Evolutionary conservation across 2,888 invertebrate species (phyloP), one percentile per base, ranked within the genome.

Genomic region (Prosopocoilus inquinatus): DNA sequence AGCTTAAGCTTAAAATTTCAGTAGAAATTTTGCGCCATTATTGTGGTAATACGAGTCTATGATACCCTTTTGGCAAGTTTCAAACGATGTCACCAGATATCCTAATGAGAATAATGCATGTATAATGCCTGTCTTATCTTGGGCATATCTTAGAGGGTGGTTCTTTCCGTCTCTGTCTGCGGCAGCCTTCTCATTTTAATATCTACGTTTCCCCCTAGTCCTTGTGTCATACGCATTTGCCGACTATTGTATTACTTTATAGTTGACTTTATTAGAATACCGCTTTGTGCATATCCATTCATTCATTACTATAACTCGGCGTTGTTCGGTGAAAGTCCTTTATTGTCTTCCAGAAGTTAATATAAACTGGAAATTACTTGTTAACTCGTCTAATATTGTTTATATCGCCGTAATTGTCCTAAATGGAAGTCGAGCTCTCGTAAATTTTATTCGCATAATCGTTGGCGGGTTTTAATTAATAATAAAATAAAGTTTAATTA

Each of bases 31-130:
- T 34, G 33, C 48, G 53, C 44, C 50, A 46, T 50, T 45, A 50
- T 55, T 55, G 55, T 45, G 55, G 55, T 50, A 15, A 35, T 13
- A 41, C 16, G 44, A 44, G 32, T 33, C 47, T 44, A 50, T 36
- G 46, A 41, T 44, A 50, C 47, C 56, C 55, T 48, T 57, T 33
- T 36, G 52, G 39, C 53, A 47, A 62, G 55, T 61, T 56, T 54
- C 53, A 56, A 61, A 61, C 46, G 60, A 62, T 61, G 59, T 57
- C 59, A 39, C 59, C 47, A 59, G 61, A 64, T 64, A 64, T 64
- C 59, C 53, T 64, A 64, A 64, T 64, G 62, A 61, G 61, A 61
- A 59, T 64, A 60, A 62, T 60, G 59, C 60, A 59, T 59, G 53
- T 58, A 62, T 58, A 60, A 63, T 62, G 55, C 50, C 53, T 56